phyloP scores from a whole-genome alignment of 2,113 vertebrate genomes.

The Phasianus colchicus region DNA sequence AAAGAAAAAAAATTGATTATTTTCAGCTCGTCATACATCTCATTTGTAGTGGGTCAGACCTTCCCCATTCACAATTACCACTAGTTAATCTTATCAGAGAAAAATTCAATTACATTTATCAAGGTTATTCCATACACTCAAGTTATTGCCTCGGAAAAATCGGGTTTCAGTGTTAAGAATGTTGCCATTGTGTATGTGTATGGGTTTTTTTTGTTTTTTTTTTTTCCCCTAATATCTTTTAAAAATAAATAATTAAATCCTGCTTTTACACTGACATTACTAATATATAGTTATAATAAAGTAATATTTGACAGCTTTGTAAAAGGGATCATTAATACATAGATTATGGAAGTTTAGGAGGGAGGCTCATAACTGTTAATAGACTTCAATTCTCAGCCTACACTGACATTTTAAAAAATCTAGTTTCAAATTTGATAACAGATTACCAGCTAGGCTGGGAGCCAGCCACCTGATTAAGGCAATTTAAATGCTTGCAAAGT shows the following conservation, averaged over 20 bases:
- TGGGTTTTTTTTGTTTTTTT: neutral
- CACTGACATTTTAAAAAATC: constrained; percentile 97
- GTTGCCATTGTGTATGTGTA: constrained; percentile 79
- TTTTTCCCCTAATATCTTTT: neutral
- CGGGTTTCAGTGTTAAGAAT: constrained; percentile 80
- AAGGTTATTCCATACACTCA: constrained; percentile 91
- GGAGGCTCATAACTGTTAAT: constrained; percentile 91
- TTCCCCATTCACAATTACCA: constrained; percentile 90
- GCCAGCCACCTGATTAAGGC: constrained; percentile 93
- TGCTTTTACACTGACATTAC: constrained; percentile 75
- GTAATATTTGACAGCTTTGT: constrained; percentile 87
- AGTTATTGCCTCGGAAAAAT: constrained; percentile 80
- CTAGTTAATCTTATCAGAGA: constrained; percentile 95
- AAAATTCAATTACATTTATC: constrained; percentile 99
- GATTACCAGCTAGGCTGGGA: constrained; percentile 89
- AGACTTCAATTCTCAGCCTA: constrained; percentile 91
- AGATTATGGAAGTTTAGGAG: constrained; percentile 89
- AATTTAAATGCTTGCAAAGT: constrained; percentile 99
- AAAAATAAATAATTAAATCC: constrained; percentile 83
- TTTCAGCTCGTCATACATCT: constrained; percentile 86
- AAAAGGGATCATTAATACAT: constrained; percentile 89
- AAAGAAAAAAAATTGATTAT: constrained; percentile 81
- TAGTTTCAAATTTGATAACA: constrained; percentile 97
- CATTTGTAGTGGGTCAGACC: constrained; percentile 85
- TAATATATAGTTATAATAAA: constrained; percentile 84